Base-by-base conservation (phyloP, 2,888 invertebrate genomes). In the Galerucella calmariensis region DNA sequence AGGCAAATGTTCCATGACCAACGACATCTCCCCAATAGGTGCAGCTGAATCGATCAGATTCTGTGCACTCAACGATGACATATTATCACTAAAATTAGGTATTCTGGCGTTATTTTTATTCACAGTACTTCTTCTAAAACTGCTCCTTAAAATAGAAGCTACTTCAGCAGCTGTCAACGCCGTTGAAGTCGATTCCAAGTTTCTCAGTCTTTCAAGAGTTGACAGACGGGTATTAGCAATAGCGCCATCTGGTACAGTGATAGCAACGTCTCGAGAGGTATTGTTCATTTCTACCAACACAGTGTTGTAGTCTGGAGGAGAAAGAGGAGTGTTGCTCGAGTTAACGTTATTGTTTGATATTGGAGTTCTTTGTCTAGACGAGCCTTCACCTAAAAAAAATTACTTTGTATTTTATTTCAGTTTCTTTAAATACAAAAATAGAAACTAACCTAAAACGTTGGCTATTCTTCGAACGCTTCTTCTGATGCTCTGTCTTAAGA, bases 391-490 rank as follows among this genome's bases (percentile, higher is more conserved):
- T 71, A 20, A 58, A 44, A 46, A 44, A 35, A 16, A 46, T 16
- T 16, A 9, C 8, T 20, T n/a, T 20, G 5, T 12, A 46, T 63
- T 35, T 35, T 5, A 35, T n/a, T 11, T 24, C 8, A 14, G 10
- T 46, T 48, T 46, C 46, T 16, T 8, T 27, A 67, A 24, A 24
- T 10, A 1, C 10, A 59, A 41, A 41, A 20, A 41, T 16, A 5
- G 58, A 14, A 58, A 58, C 77, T 90, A 90, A 0, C 90, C 90
- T 11, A 90, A 80, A n/a, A 87, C 90, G 69, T 87, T 89, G 2
- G 89, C 88, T 27, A 94, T 87, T 12, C 95, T 90, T 75, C 96
- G 88, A 67, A 95, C 93, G 86, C 95, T 95, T 71, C 95, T 89
- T 48, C 95, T 88, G 67, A 96, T 90, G 80, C 95, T 95, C 83